Conservation (phyloP, 1,140 invertebrate species). For the Zaprionus nigranus region DNA sequence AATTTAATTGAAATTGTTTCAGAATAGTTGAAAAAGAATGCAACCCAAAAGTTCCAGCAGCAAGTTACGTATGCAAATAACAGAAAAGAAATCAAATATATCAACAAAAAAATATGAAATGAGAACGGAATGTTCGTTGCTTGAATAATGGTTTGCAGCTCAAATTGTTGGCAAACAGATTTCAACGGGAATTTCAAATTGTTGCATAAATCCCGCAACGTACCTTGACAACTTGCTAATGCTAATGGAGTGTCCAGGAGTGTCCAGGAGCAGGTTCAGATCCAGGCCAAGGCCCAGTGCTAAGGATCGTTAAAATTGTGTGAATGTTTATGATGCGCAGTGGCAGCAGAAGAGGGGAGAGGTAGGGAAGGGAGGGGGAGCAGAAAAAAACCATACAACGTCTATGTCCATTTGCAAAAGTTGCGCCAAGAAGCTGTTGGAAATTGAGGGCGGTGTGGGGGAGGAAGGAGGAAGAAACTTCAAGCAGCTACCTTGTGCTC, state of each 20-base stretch:
- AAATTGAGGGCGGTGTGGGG: conserved; percentile 8
- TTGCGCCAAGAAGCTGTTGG: conserved; percentile 64
- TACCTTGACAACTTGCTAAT: conserved; percentile 50
- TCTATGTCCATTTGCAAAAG: conserved; percentile 80
- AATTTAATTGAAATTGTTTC: background rate
- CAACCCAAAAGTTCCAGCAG: background rate
- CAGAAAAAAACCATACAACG: conserved; percentile 58
- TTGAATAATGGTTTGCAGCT: conserved; percentile 1
- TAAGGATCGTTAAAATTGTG: conserved; percentile 49
- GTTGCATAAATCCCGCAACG: conserved; percentile 16
- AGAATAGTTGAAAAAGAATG: background rate
- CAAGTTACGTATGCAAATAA: background rate
- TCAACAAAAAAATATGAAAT: conserved; percentile 1
- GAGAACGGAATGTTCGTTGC: background rate
- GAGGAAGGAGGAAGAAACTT: conserved; percentile 29
- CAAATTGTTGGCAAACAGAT: conserved; percentile 18
- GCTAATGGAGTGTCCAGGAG: conserved; percentile 65
- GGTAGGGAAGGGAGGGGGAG: background rate
- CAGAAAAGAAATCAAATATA: background rate
- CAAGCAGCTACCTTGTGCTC: conserved; percentile 68
- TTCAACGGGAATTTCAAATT: conserved; percentile 26
- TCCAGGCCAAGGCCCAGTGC: conserved; percentile 23
- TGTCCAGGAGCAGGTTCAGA: conserved; percentile 12
- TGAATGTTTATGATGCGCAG: conserved; percentile 66
- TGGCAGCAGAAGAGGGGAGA: conserved; percentile 19